These are phyloP conservation scores for Ciconia nigra DNA, from an alignment of 2,797 vertebrate genomes.

Conservation along the genomic window DNA sequence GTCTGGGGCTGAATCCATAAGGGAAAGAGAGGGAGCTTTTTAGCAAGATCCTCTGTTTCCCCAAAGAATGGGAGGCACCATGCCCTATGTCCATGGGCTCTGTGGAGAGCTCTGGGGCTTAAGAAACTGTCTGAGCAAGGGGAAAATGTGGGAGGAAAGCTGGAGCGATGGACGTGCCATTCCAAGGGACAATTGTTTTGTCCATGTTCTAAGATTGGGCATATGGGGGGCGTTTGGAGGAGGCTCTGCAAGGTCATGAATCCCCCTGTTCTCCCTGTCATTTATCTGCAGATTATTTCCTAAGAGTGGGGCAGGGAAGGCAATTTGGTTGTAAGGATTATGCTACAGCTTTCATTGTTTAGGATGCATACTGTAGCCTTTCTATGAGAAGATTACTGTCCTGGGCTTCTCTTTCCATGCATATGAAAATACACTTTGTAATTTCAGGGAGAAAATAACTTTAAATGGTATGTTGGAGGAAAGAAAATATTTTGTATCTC, in stretches of 20 bases:
- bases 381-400: conserved; percentile 39
- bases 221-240: background rate
- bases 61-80: background rate
- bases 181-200: background rate
- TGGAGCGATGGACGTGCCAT: background rate
- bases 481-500: conserved; percentile 37
- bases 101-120: background rate
- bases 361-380: conserved; percentile 35
- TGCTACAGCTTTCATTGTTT: conserved; percentile 38
- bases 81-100: background rate
- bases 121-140: background rate
- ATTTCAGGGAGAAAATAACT: conserved; percentile 27
- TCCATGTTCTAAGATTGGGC: background rate
- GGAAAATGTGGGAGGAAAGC: background rate
- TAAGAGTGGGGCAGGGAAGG: background rate
- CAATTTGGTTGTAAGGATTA: conserved; percentile 3
- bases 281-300: conserved; percentile 6
- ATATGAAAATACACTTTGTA: conserved; percentile 36
- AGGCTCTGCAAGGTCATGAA: background rate
- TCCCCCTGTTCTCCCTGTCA: background rate
- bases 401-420: background rate
- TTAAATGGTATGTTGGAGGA: background rate
- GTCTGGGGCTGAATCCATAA: background rate
- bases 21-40: background rate
- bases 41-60: background rate